These are phyloP conservation scores for Nannoperca obscura DNA, from an alignment of 2,797 vertebrate species.

Conservation along the genomic window DNA sequence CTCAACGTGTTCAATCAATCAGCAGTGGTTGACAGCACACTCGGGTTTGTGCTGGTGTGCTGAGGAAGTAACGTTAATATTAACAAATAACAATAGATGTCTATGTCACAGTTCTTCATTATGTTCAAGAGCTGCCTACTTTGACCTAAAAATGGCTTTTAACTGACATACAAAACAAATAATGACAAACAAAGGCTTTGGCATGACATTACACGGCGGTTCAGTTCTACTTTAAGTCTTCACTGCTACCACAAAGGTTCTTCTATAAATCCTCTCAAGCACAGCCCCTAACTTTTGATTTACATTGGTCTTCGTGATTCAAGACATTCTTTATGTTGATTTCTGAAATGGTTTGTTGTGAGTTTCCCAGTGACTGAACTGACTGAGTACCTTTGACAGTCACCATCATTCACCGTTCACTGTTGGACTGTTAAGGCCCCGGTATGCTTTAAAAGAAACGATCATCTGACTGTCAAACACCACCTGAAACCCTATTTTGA, in stretches of 20 bases:
- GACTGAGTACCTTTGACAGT: neutral
- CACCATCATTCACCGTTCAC: neutral
- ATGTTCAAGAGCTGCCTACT: neutral
- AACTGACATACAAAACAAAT: constrained; percentile 7
- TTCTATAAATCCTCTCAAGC: neutral
- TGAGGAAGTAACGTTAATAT: constrained; percentile 10
- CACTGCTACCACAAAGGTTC: neutral
- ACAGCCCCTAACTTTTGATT: neutral
- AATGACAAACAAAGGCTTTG: neutral
- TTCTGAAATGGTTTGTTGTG: neutral
- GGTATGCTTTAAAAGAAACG: constrained; percentile 8
- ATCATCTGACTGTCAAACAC: neutral
- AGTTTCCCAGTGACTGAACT: neutral
- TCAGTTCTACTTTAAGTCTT: neutral
- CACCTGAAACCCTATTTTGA: neutral
- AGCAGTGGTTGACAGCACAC: constrained; percentile 12
- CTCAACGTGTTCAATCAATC: constrained; percentile 44
- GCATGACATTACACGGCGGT: neutral
- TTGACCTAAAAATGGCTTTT: constrained; percentile 8
- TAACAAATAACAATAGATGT: neutral
- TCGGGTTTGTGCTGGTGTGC: neutral
- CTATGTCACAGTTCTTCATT: neutral
- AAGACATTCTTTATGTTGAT: neutral
- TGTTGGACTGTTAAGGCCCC: neutral
- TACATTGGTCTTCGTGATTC: neutral